These are phyloP conservation scores for Euura lappo DNA, from an alignment of 1,140 invertebrate species.

Conservation along the genomic window DNA sequence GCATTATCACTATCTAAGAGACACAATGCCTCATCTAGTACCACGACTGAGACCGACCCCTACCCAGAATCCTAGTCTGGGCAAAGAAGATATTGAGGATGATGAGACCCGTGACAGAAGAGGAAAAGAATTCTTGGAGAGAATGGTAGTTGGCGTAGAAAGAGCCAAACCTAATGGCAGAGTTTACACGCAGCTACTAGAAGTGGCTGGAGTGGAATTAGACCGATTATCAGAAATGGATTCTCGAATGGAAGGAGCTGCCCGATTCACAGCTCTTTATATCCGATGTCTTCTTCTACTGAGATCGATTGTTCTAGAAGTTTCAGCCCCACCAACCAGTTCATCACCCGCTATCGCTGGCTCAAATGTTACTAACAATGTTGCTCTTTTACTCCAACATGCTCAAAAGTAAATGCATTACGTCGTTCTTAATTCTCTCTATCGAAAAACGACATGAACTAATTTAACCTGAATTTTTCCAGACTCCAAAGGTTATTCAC, in stretches of 20 bases:
- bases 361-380: constrained; percentile 60
- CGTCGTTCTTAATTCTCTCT: constrained; percentile 10
- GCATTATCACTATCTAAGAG: constrained; percentile 94
- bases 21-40: constrained; percentile 92
- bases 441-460: background rate
- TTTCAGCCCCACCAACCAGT: constrained; percentile 39
- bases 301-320: constrained; percentile 54
- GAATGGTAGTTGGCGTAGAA: constrained; percentile 75
- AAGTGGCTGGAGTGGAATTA: constrained; percentile 76
- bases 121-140: constrained; percentile 70
- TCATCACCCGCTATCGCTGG: constrained; percentile 55
- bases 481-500: constrained; percentile 85
- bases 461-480: constrained; percentile 29
- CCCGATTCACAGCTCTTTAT: constrained; percentile 85
- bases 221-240: constrained; percentile 85
- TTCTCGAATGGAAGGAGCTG: constrained; percentile 78
- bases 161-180: constrained; percentile 66
- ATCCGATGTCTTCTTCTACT: constrained; percentile 62
- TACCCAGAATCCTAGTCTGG: constrained; percentile 33
- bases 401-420: constrained; percentile 65
- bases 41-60: constrained; percentile 78
- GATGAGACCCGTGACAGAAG: constrained; percentile 49
- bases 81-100: constrained; percentile 42
- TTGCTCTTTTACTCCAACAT: constrained; percentile 70
- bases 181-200: constrained; percentile 70